phyloP scores from a whole-genome alignment of 2,888 invertebrate species.

The Temnothorax rugatulus region DNA sequence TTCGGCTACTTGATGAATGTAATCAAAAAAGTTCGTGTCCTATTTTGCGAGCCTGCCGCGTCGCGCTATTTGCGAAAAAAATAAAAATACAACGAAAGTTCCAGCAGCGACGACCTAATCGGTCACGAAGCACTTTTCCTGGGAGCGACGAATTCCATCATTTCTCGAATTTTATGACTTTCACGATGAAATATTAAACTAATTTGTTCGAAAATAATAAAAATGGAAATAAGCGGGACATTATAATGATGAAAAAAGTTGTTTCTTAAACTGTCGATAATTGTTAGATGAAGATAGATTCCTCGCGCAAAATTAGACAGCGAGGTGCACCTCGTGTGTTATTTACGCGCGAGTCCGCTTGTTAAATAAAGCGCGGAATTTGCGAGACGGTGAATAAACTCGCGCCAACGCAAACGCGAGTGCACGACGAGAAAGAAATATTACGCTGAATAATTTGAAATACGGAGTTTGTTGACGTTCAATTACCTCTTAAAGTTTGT shows the following conservation, averaged over 20 bases:
- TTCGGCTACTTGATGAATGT: background rate
- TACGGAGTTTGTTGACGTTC: constrained; percentile 80
- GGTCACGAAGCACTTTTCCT: constrained; percentile 2
- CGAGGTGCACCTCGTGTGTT: background rate
- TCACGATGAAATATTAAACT: background rate
- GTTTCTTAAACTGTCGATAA: background rate
- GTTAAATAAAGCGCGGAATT: constrained; percentile 43
- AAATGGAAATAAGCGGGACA: background rate
- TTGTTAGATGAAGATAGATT: background rate
- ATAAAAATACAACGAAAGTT: constrained; percentile 10
- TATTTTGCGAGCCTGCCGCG: constrained; percentile 15
- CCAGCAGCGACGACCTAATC: constrained; percentile 6
- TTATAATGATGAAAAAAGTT: background rate
- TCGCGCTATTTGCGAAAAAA: constrained; percentile 14
- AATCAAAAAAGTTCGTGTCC: constrained; percentile 16
- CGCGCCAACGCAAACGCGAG: constrained; percentile 5
- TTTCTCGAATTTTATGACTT: background rate
- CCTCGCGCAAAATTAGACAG: background rate
- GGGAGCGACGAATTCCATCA: background rate
- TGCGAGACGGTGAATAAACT: constrained; percentile 34
- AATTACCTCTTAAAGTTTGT: constrained; percentile 83
- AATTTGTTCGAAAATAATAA: background rate
- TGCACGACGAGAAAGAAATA: constrained; percentile 17
- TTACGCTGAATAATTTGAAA: constrained; percentile 68
- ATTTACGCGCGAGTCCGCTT: constrained; percentile 12